These are phyloP conservation scores for Eupithecia subfuscata DNA, from an alignment of 2,888 invertebrate species.

Conservation along the genomic window DNA sequence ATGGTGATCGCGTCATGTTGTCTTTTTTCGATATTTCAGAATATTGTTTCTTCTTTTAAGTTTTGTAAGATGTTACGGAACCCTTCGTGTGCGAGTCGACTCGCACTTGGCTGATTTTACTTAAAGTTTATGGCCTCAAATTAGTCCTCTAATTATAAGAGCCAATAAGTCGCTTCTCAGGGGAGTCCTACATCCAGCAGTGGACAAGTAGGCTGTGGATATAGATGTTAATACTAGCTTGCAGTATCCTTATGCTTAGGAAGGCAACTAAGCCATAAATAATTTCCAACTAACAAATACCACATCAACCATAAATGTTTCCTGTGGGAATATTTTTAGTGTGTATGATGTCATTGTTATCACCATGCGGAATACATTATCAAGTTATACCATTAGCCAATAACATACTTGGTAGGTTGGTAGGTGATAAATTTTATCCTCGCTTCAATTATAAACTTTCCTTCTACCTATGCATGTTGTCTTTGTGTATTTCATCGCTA, in stretches of 20 bases:
- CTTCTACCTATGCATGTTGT: not conserved
- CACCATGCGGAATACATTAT: slow-evolving; percentile 33
- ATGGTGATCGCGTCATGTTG: no score
- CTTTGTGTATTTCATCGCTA: not conserved
- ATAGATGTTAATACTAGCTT: not conserved
- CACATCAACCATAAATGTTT: slow-evolving; percentile 45
- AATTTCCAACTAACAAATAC: slow-evolving; percentile 1
- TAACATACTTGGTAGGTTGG: slow-evolving; percentile 27
- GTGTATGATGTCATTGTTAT: slow-evolving; percentile 59
- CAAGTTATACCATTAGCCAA: not conserved
- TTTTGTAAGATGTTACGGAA: no score
- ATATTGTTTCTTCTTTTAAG: no score
- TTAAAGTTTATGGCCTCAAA: not conserved
- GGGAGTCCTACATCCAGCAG: not conserved
- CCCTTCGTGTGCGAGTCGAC: no score
- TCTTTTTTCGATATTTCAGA: no score
- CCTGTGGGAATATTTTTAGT: slow-evolving; percentile 51
- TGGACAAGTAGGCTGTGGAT: not conserved
- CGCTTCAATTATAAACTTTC: not conserved
- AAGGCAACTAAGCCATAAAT: not conserved
- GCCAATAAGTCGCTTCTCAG: not conserved
- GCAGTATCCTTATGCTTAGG: not conserved
- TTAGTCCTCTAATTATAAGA: not conserved
- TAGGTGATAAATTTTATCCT: slow-evolving; percentile 23
- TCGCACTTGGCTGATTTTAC: no score